phyloP scores from a whole-genome alignment of 1,140 invertebrate species.

The Nasonia longicornis region DNA sequence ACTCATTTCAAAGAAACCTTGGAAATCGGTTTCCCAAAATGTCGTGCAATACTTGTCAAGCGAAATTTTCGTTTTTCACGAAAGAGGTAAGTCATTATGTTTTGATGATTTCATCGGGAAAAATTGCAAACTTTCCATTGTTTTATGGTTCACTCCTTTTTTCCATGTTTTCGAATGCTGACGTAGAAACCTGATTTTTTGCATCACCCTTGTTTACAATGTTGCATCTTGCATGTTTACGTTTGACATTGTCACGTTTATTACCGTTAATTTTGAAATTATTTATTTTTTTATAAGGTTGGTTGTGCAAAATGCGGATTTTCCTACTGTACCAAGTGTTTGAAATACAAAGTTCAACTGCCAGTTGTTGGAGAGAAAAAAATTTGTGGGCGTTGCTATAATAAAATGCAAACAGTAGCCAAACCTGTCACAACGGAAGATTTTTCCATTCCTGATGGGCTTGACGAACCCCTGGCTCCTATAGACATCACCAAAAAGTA shows the following conservation, averaged over 20 bases:
- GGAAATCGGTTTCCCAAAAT: conserved; percentile 47
- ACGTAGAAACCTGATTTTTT: background rate
- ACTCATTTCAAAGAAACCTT: background rate
- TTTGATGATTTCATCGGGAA: background rate
- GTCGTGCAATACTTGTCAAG: conserved; percentile 62
- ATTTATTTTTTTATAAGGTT: conserved; percentile 52
- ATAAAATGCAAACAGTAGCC: conserved; percentile 52
- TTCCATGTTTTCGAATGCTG: background rate
- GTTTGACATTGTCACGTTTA: background rate
- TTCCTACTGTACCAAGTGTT: conserved; percentile 64
- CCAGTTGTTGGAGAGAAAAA: conserved; percentile 56
- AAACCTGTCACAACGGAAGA: conserved; percentile 41
- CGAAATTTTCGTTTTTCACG: conserved; percentile 61
- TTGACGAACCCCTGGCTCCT: conserved; percentile 50
- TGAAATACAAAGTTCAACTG: conserved; percentile 63
- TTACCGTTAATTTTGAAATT: conserved; percentile 16
- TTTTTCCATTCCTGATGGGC: conserved; percentile 41
- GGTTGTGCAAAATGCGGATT: conserved; percentile 65
- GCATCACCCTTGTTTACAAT: background rate
- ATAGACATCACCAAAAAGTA: conserved; percentile 63
- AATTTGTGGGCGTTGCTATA: conserved; percentile 63
- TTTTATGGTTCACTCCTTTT: background rate
- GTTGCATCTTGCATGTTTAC: background rate
- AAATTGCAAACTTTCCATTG: background rate
- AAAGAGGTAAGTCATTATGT: conserved; percentile 55